Conservation (phyloP, 2,797 vertebrate genomes). For the Mus spretus region DNA sequence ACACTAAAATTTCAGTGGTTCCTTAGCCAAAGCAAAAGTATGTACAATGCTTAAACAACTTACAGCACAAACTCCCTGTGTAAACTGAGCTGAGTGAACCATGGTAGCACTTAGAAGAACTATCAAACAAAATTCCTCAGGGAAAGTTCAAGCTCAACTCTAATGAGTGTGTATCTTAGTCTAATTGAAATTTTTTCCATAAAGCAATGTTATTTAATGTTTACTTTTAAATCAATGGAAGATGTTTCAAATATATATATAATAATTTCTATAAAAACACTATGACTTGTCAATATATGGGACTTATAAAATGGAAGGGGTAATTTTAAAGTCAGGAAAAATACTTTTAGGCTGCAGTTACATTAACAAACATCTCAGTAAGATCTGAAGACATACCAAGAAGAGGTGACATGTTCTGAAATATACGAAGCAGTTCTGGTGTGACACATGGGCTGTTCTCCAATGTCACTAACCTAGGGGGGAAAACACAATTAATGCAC, state of each 20-base stretch:
- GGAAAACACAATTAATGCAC: constrained; percentile 53
- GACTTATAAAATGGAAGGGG: constrained; percentile 40
- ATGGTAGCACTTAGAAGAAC: background rate
- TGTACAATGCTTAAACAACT: constrained; percentile 49
- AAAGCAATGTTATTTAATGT: constrained; percentile 10
- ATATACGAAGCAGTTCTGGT: constrained; percentile 96
- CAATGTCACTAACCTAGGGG: constrained; percentile 96
- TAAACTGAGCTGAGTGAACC: background rate
- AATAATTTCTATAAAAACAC: constrained; percentile 23
- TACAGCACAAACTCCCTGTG: constrained; percentile 39
- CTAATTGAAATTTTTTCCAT: constrained; percentile 2
- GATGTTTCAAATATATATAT: constrained; percentile 18
- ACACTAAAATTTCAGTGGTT: constrained; percentile 1
- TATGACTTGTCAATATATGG: background rate
- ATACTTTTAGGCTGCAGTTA: background rate
- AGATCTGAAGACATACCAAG: constrained; percentile 92
- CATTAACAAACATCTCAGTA: background rate
- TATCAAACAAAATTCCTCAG: constrained; percentile 18
- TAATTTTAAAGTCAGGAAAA: constrained; percentile 48
- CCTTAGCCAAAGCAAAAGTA: constrained; percentile 45
- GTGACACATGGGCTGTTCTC: constrained; percentile 96
- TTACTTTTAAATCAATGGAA: constrained; percentile 58
- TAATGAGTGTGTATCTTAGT: constrained; percentile 28
- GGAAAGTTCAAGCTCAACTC: constrained; percentile 9
- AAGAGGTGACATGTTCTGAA: constrained; percentile 98